Conservation (phyloP, 2,113 vertebrate genomes). For the Lepidiolamprologus cunningtoni region DNA sequence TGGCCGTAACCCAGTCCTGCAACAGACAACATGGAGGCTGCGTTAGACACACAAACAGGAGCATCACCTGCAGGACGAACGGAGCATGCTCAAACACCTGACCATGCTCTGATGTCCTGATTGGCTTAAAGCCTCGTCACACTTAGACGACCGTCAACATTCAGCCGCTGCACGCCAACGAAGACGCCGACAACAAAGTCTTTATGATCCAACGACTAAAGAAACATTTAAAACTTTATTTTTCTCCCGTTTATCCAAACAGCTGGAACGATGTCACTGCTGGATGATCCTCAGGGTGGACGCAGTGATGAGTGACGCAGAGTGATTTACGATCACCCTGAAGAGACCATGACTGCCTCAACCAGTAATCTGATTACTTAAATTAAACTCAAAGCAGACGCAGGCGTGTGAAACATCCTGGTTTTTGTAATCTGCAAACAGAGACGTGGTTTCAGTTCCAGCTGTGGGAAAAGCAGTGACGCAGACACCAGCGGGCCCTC, state of each 20-base stretch:
- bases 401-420: not conserved
- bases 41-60: not conserved
- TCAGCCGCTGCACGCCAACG: accelerated
- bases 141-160: not conserved
- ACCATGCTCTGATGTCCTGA: not conserved
- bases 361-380: not conserved
- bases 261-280: not conserved
- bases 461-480: not conserved
- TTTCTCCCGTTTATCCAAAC: not conserved
- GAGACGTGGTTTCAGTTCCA: not conserved
- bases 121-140: not conserved
- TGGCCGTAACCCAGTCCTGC: slow-evolving; percentile 97
- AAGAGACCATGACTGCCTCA: no score
- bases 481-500: not conserved
- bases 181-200: not conserved
- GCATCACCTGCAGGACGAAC: not conserved
- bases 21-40: not conserved
- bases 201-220: not conserved
- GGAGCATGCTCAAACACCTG: not conserved
- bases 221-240: accelerated
- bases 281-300: not conserved
- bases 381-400: not conserved
- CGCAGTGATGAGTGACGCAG: not conserved
- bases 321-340: not conserved
- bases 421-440: not conserved